phyloP scores from a whole-genome alignment of 2,888 invertebrate species.

The Nudaria mundana region DNA sequence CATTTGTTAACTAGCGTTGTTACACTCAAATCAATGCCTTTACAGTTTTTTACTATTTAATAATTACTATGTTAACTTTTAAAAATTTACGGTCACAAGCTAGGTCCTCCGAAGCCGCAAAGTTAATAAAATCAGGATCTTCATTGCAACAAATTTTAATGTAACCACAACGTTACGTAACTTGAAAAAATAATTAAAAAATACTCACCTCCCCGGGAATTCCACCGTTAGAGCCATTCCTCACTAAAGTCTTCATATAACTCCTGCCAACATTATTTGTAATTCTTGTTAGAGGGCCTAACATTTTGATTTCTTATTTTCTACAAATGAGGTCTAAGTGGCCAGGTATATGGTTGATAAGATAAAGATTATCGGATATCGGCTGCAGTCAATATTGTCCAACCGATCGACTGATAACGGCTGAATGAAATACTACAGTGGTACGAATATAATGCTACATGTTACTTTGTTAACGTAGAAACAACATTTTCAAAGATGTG shows the following conservation, averaged over 20 bases:
- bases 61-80: too few relatives aligned
- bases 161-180: slow-evolving; percentile 47
- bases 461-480: slow-evolving; percentile 8
- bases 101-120: too few relatives aligned
- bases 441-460: slow-evolving; percentile 14
- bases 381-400: slow-evolving; percentile 38
- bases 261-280: slow-evolving; percentile 56
- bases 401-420: slow-evolving; percentile 21
- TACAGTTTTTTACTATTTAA: too few relatives aligned
- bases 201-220: slow-evolving; percentile 67
- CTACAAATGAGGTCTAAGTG: slow-evolving; percentile 21
- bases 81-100: too few relatives aligned
- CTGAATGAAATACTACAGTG: slow-evolving; percentile 11
- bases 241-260: slow-evolving; percentile 58
- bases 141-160: too few relatives aligned
- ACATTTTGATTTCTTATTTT: slow-evolving; percentile 50
- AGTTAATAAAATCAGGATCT: too few relatives aligned
- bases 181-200: slow-evolving; percentile 16
- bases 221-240: slow-evolving; percentile 68
- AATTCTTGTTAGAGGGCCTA: slow-evolving; percentile 64
- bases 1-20: too few relatives aligned
- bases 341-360: slow-evolving; percentile 48
- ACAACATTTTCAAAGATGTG: not conserved
- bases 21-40: too few relatives aligned
- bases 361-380: slow-evolving; percentile 51